These are phyloP conservation scores for Condylura cristata DNA, from an alignment of 2,113 vertebrate species.

Conservation along the genomic window DNA sequence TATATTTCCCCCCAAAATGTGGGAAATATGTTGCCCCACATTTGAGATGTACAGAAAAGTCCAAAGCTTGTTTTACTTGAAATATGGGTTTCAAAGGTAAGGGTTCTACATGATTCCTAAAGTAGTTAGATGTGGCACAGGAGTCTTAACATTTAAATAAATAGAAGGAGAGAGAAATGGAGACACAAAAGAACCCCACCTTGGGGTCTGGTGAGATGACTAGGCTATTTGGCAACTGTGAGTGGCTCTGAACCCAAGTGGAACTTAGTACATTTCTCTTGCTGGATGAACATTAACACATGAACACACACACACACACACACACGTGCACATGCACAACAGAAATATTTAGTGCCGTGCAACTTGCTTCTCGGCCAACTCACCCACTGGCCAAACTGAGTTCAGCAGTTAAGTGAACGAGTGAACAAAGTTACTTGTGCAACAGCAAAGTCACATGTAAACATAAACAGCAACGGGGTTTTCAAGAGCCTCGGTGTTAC, in stretches of 20 bases:
- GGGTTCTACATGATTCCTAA: background rate
- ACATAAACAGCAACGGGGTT: background rate
- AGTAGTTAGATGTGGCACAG: background rate
- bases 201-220: background rate
- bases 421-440: constrained; percentile 65
- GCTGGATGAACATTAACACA: background rate
- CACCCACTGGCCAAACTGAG: background rate
- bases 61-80: constrained; percentile 25
- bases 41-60: constrained; percentile 18
- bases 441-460: constrained; percentile 76
- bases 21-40: background rate
- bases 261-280: background rate
- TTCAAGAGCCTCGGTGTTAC: background rate
- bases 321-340: background rate
- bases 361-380: background rate
- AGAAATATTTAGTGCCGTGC: background rate
- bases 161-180: background rate
- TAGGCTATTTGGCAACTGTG: background rate
- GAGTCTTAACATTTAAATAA: background rate
- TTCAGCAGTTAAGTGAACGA: constrained; percentile 43
- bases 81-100: background rate
- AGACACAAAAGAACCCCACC: background rate
- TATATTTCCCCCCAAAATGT: background rate
- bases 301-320: background rate
- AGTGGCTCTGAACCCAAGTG: background rate